These are phyloP conservation scores for Drosophila nigromelanica DNA, from an alignment of 1,140 invertebrate genomes.

Conservation along the genomic window DNA sequence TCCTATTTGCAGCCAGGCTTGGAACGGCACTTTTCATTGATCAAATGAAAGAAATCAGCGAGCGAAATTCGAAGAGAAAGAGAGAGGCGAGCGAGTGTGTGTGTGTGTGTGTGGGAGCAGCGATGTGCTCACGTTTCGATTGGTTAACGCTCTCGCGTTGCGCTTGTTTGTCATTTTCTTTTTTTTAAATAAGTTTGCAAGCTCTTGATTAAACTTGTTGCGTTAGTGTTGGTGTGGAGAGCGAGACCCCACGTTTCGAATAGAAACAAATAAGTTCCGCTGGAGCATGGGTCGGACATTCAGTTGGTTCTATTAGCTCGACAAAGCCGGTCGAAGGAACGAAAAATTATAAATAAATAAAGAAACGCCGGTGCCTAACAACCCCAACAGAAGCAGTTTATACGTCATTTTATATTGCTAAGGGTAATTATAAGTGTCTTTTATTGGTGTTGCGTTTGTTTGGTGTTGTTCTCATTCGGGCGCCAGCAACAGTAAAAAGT, in stretches of 20 bases:
- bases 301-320: conserved; percentile 67
- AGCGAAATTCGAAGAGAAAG: neutral
- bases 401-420: conserved; percentile 29
- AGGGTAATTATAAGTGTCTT: conserved; percentile 78
- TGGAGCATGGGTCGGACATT: conserved; percentile 41
- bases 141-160: neutral
- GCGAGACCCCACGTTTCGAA: conserved; percentile 27
- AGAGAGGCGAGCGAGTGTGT: neutral
- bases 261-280: conserved; percentile 63
- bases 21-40: conserved; percentile 23
- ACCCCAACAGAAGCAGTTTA: conserved; percentile 32
- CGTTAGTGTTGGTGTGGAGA: conserved; percentile 8
- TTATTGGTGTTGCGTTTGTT: conserved; percentile 32
- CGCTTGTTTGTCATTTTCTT: too few relatives aligned
- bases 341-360: neutral
- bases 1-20: neutral
- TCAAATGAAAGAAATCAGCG: neutral
- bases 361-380: conserved; percentile 6
- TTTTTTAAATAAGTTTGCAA: conserved; percentile 14
- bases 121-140: neutral
- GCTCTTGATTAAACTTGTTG: conserved; percentile 16
- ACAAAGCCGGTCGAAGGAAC: conserved; percentile 49
- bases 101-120: neutral
- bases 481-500: conserved; percentile 55
- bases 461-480: conserved; percentile 25